These are phyloP conservation scores for Cryptoprocta ferox DNA, from an alignment of 2,797 vertebrate genomes.

Conservation along the genomic window DNA sequence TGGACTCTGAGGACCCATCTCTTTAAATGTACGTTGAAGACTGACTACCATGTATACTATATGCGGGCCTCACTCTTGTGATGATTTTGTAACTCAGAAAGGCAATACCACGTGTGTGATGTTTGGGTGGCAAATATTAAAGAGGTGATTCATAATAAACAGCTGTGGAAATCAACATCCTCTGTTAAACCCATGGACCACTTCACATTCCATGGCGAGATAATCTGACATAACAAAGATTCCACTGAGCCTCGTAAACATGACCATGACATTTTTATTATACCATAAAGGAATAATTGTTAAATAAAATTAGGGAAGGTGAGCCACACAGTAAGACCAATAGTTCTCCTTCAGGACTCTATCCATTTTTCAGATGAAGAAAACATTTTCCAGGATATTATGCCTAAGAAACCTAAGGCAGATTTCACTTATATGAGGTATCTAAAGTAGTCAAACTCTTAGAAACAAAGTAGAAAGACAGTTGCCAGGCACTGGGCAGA, in stretches of 20 bases:
- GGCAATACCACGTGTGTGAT: background rate
- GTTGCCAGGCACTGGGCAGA: background rate
- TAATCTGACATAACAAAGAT: slow-evolving; percentile 59
- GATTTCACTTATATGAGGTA: background rate
- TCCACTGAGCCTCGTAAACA: slow-evolving; percentile 14
- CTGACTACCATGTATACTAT: background rate
- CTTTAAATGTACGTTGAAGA: background rate
- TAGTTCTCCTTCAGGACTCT: slow-evolving; percentile 61
- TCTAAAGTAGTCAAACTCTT: background rate
- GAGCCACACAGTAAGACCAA: slow-evolving; percentile 10
- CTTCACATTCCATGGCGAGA: slow-evolving; percentile 42
- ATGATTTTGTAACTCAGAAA: slow-evolving; percentile 39
- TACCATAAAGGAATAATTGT: slow-evolving; percentile 65
- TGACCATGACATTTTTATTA: slow-evolving; percentile 80
- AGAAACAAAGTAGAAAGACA: background rate
- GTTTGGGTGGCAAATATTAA: slow-evolving; percentile 50
- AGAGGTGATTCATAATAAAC: background rate
- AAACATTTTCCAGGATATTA: background rate
- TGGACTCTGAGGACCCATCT: background rate
- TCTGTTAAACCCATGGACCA: background rate
- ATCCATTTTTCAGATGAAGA: background rate
- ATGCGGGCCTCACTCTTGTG: background rate
- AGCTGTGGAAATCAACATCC: slow-evolving; percentile 51
- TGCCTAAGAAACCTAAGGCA: background rate
- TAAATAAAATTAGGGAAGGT: slow-evolving; percentile 79